Conservation (phyloP, 2,113 vertebrate genomes). For the Formicarius rufipectus region DNA sequence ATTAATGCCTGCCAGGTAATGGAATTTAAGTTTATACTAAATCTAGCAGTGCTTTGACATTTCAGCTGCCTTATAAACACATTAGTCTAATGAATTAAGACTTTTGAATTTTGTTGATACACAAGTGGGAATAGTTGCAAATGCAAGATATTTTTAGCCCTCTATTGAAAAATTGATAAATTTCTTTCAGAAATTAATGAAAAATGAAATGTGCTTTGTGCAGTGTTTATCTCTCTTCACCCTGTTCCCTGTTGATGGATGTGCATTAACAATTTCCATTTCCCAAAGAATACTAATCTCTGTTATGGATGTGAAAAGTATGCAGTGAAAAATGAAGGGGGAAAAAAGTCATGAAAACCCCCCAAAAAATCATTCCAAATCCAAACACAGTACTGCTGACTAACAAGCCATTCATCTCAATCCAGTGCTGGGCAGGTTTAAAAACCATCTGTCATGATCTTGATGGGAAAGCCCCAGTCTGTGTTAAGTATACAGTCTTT, state of each 20-base stretch:
- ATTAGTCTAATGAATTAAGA: constrained; percentile 97
- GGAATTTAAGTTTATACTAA: constrained; percentile 99
- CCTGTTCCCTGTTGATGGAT: constrained; percentile 73
- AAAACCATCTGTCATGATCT: constrained; percentile 83
- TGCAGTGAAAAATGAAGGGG: constrained; percentile 73
- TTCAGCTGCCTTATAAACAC: constrained; percentile 97
- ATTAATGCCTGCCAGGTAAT: constrained; percentile 99
- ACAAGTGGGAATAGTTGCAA: constrained; percentile 70
- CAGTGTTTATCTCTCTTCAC: constrained; percentile 69
- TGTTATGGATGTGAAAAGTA: constrained; percentile 73
- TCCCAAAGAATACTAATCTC: constrained; percentile 80
- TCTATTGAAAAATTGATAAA: constrained; percentile 66
- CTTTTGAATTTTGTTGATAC: constrained; percentile 80
- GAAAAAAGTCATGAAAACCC: neutral
- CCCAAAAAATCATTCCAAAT: neutral
- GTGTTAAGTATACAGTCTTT: constrained; percentile 62
- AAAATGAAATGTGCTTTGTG: constrained; percentile 63
- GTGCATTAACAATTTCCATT: constrained; percentile 77
- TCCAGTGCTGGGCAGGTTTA: constrained; percentile 72
- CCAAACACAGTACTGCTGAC: constrained; percentile 74
- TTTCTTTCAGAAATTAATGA: constrained; percentile 65
- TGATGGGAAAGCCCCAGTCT: constrained; percentile 74
- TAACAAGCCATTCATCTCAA: constrained; percentile 85
- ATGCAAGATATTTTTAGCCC: constrained; percentile 68
- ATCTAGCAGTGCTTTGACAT: constrained; percentile 97